phyloP scores from a whole-genome alignment of 2,113 vertebrate genomes.

The Jaculus jaculus region DNA sequence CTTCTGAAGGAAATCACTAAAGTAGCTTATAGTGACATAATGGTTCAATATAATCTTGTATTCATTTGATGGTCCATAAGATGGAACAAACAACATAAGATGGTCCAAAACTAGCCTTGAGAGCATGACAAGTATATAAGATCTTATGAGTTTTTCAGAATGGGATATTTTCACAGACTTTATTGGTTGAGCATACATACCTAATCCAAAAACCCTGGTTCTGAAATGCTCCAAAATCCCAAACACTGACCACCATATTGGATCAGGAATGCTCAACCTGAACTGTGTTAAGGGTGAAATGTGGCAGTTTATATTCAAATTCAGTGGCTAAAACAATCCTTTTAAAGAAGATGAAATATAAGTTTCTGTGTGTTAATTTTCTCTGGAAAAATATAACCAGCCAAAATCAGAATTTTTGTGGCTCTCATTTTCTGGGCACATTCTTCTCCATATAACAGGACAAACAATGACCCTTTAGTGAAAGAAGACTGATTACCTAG shows the following conservation, averaged over 20 bases:
- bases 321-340: neutral
- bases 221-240: neutral
- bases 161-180: neutral
- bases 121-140: neutral
- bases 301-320: neutral
- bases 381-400: neutral
- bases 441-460: conserved; percentile 86
- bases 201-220: neutral
- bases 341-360: neutral
- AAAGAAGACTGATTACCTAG: conserved; percentile 78
- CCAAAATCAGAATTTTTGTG: conserved; percentile 52
- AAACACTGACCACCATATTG: neutral
- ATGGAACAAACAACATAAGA: neutral
- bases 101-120: conserved; percentile 1
- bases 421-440: conserved; percentile 88
- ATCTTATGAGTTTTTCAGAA: neutral
- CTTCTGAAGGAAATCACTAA: neutral
- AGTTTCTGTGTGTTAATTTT: neutral
- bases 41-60: neutral
- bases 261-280: neutral
- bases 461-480: conserved; percentile 88
- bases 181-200: neutral
- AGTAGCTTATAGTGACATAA: neutral
- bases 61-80: neutral
- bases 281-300: conserved; percentile 34